These are phyloP conservation scores for Lindbergichthys nudifrons DNA, from an alignment of 2,797 vertebrate species.

Conservation along the genomic window DNA sequence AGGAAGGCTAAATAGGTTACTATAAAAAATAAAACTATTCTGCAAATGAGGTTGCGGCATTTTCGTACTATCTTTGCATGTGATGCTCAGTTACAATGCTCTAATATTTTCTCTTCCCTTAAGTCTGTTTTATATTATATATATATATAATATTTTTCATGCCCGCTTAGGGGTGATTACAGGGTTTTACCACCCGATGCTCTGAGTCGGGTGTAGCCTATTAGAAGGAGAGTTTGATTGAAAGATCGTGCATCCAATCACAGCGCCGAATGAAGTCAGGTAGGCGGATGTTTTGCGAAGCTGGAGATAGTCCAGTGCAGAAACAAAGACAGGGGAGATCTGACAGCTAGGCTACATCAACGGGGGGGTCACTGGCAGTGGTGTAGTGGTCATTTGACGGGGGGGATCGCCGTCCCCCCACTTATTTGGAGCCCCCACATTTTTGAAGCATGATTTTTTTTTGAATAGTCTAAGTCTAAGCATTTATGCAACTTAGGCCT, in stretches of 20 bases:
- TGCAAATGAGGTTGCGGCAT: constrained; percentile 34
- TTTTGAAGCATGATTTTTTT: too few species aligned
- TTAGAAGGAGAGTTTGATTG: constrained; percentile 70
- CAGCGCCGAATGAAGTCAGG: constrained; percentile 28
- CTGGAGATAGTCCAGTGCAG: constrained; percentile 40
- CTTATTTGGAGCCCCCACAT: too few species aligned
- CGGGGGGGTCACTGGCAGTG: constrained; percentile 6
- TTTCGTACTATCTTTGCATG: not conserved
- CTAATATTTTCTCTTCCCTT: not conserved
- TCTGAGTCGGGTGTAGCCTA: constrained; percentile 85
- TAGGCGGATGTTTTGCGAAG: constrained; percentile 47
- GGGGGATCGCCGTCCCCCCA: too few species aligned
- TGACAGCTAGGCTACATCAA: constrained; percentile 51
- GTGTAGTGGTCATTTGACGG: too few species aligned
- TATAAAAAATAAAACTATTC: constrained; percentile 16
- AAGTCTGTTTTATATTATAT: too few species aligned
- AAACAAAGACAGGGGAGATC: constrained; percentile 67
- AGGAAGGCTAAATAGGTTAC: constrained; percentile 29
- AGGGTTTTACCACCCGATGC: constrained; percentile 83
- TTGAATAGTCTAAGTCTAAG: too few species aligned
- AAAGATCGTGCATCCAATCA: constrained; percentile 75
- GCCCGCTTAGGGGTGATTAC: constrained; percentile 37
- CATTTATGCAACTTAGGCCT: too few species aligned
- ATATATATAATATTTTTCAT: constrained; percentile 22
- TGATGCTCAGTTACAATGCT: constrained; percentile 8